Percentiles rank a stretch among this genome's conserved stretches.
phyloP scores from a whole-genome alignment of 2,888 invertebrate species.

The Spialia ferax region DNA sequence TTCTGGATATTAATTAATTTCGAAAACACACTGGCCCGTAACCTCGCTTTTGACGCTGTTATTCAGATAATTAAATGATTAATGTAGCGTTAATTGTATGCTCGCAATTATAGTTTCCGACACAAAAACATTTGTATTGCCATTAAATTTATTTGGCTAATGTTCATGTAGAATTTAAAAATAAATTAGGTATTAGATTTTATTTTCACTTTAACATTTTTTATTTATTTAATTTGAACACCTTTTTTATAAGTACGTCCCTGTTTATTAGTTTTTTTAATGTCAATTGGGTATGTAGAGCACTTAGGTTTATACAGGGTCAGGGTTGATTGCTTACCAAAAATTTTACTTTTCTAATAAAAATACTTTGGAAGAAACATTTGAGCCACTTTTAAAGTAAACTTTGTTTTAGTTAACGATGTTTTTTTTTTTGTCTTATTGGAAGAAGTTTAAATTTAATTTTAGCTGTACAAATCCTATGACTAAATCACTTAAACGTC shows the following conservation, averaged over 20 bases:
- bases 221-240: background rate
- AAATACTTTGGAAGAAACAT: constrained; percentile 26
- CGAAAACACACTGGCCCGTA: constrained; percentile 36
- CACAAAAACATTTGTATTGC: constrained; percentile 34
- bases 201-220: background rate
- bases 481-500: constrained; percentile 12
- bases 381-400: constrained; percentile 26
- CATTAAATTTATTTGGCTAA: constrained; percentile 10
- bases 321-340: too few species aligned
- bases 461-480: constrained; percentile 6
- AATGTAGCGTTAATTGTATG: constrained; percentile 23
- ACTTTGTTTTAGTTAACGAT: background rate
- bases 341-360: background rate
- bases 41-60: constrained; percentile 40
- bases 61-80: constrained; percentile 22
- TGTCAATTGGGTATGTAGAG: too few species aligned
- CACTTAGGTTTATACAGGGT: too few species aligned
- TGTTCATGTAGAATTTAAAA: background rate
- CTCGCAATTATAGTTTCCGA: constrained; percentile 39
- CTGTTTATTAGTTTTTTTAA: too few species aligned
- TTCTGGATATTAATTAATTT: constrained; percentile 38
- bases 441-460: constrained; percentile 12
- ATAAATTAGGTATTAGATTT: background rate
- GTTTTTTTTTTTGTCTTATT: background rate
- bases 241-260: background rate